These are phyloP conservation scores for Zingel zingel DNA, from an alignment of 2,113 vertebrate genomes.

Conservation along the genomic window DNA sequence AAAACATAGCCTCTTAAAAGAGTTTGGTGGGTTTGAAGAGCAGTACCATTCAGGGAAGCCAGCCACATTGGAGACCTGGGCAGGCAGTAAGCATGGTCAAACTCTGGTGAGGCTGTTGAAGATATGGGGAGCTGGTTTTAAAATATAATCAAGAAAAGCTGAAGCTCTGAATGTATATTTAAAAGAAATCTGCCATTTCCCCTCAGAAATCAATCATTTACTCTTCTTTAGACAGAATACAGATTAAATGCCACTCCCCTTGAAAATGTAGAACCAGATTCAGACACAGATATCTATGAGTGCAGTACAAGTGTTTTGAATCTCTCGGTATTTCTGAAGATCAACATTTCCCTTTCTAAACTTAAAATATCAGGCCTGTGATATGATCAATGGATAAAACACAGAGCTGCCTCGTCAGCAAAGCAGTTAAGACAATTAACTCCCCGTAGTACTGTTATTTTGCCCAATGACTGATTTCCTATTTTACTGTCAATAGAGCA, in stretches of 20 bases:
- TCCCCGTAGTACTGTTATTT: background rate
- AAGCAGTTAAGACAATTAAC: background rate
- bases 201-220: slow-evolving; percentile 31
- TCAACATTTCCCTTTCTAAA: background rate
- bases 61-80: slow-evolving; percentile 83
- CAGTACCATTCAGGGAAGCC: slow-evolving; percentile 85
- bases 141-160: slow-evolving; percentile 71
- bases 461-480: background rate
- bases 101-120: slow-evolving; percentile 84
- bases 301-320: background rate
- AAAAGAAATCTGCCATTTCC: slow-evolving; percentile 26
- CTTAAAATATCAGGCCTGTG: background rate
- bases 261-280: slow-evolving; percentile 60
- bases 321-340: background rate
- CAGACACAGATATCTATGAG: slow-evolving; percentile 53
- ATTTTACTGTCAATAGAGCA: background rate
- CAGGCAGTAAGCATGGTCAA: slow-evolving; percentile 88
- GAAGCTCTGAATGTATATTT: slow-evolving; percentile 53
- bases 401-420: background rate
- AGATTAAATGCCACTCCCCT: slow-evolving; percentile 60
- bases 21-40: slow-evolving; percentile 73
- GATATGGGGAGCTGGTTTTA: slow-evolving; percentile 84
- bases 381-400: slow-evolving; percentile 1
- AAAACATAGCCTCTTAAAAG: slow-evolving; percentile 63
- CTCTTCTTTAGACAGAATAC: slow-evolving; percentile 32